Base-by-base conservation (phyloP, 2,888 invertebrate genomes). In the Venusia cambrica region DNA sequence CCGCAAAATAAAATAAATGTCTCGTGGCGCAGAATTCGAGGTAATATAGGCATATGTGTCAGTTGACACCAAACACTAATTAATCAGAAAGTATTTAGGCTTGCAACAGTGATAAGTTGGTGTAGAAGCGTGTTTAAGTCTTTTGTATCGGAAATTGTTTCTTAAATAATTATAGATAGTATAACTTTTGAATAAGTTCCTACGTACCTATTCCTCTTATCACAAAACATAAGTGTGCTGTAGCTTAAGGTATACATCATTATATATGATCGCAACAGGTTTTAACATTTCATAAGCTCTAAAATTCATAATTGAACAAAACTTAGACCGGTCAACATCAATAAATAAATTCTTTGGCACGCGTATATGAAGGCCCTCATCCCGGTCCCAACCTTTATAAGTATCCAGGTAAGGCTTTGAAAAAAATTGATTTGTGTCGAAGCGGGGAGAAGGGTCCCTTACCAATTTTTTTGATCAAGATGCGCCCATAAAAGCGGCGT, bases 281-380 rank as follows among this genome's bases (percentile, higher is more conserved):
- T n/a, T n/a, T n/a, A n/a, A n/a, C n/a, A n/a, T n/a, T n/a, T n/a
- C n/a, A n/a, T n/a, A n/a, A n/a, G n/a, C n/a, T n/a, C n/a, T n/a
- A n/a, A n/a, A n/a, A n/a, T n/a, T n/a, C n/a, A n/a, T n/a, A n/a
- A 22, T 21, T 21, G 6, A 33, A 26, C 15, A 7, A 15, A 33
- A 14, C 11, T 17, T 5, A 51, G 45, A 42, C 44, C 52, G 64
- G 65, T 68, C 68, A 65, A 60, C 30, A 47, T 58, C 60, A 61
- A 69, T 70, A 45, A 45, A 51, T 59, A 62, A 63, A 73, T 73
- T 73, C 62, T 68, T 65, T 73, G 84, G 81, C 83, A 84, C 83
- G 81, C 72, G 83, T 74, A n/a, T n/a, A 74, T 60, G 57, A 63
- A 62, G 59, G 57, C 53, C 55, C 54, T 52, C 54, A 57, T 52